Conservation (phyloP, 2,113 vertebrate species). For the Thryonomys swinderianus region DNA sequence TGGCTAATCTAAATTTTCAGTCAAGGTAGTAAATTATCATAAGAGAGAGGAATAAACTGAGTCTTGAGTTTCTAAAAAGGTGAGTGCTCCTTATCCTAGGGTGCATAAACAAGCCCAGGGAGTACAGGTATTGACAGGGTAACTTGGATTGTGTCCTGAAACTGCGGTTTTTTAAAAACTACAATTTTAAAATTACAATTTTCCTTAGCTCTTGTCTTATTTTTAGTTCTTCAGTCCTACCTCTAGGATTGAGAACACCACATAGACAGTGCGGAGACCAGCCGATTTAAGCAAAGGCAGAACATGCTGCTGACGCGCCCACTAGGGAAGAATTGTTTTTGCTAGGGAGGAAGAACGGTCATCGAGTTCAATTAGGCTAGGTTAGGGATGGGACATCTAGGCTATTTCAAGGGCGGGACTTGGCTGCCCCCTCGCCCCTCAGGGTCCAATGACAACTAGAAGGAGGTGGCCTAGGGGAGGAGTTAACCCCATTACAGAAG, state of each 20-base stretch:
- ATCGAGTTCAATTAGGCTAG: neutral
- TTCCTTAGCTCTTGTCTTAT: neutral
- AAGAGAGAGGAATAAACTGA: neutral
- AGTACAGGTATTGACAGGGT: neutral
- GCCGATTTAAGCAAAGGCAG: neutral
- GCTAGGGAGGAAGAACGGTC: conserved; percentile 11
- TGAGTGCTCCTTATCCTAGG: neutral
- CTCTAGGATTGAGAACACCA: neutral
- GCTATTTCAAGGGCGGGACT: fast-evolving
- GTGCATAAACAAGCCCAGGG: neutral
- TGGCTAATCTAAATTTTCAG: neutral
- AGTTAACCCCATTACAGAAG: neutral
- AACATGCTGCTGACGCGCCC: neutral
- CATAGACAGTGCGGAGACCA: neutral
- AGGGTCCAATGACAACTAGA: neutral
- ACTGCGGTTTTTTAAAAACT: neutral
- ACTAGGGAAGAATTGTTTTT: neutral
- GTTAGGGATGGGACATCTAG: too few species aligned
- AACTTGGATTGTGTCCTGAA: neutral
- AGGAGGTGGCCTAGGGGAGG: neutral
- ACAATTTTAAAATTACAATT: neutral
- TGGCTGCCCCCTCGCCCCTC: too few species aligned
- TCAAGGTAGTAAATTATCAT: neutral
- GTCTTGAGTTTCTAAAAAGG: neutral
- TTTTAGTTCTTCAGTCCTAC: neutral